Evolutionary conservation across 2,797 vertebrate species (phyloP).

Genomic region (Leptoclinus maculatus): DNA sequence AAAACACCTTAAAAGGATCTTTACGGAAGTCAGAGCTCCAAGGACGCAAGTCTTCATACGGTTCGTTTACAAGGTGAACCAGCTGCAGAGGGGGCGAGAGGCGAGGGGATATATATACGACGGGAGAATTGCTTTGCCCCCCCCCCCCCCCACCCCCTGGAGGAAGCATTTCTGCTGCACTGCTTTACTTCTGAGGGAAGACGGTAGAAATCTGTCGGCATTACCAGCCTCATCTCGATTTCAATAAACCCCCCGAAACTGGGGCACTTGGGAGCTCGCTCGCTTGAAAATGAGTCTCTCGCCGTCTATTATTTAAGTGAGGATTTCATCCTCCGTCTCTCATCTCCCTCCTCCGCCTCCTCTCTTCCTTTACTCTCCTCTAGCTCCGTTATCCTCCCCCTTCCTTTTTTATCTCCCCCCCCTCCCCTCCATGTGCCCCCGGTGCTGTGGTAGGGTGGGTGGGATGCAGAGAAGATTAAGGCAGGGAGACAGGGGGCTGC

Average conservation of each 20-base stretch:
- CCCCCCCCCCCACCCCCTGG: neutral
- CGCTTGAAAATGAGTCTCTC: conserved; percentile 42
- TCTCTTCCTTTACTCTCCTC: conserved; percentile 13
- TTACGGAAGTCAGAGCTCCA: conserved; percentile 28
- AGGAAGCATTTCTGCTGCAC: conserved; percentile 2
- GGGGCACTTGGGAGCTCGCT: conserved; percentile 48
- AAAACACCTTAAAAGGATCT: conserved; percentile 50
- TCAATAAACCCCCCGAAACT: conserved; percentile 59
- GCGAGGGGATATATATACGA: neutral
- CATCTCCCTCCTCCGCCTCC: conserved; percentile 15
- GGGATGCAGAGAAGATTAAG: conserved; percentile 61
- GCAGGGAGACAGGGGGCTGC: conserved; percentile 36
- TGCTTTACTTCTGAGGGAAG: conserved; percentile 1
- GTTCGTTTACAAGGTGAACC: conserved; percentile 44
- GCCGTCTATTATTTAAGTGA: conserved; percentile 63
- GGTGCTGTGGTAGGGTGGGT: conserved; percentile 35
- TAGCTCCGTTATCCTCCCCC: conserved; percentile 34
- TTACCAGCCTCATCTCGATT: conserved; percentile 41
- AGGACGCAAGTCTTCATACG: conserved; percentile 13
- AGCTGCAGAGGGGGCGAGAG: conserved; percentile 16
- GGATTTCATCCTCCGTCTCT: conserved; percentile 46
- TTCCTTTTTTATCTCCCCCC: conserved; percentile 14
- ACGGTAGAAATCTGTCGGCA: conserved; percentile 4
- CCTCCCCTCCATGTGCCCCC: conserved; percentile 20
- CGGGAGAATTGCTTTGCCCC: conserved; percentile 2